Evolutionary conservation across 1,140 invertebrate species (phyloP).

Genomic region (Anagrus nilaparvatae): DNA sequence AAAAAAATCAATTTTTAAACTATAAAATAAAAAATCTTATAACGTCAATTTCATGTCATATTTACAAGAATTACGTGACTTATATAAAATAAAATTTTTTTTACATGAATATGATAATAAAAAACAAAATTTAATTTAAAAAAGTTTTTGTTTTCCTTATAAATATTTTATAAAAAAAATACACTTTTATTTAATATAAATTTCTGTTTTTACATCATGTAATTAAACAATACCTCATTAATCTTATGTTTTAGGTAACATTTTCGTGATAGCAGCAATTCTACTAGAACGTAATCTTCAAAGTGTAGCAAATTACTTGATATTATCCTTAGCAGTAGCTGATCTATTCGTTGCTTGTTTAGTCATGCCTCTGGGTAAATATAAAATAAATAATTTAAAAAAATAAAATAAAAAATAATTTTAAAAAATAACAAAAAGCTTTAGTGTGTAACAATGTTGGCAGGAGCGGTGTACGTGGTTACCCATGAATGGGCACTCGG

Average conservation of each 20-base stretch:
- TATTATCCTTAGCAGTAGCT: constrained; percentile 76
- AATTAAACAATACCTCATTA: constrained; percentile 3
- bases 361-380: constrained; percentile 69
- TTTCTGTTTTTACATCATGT: too few species aligned
- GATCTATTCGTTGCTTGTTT: constrained; percentile 77
- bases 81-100: too few species aligned
- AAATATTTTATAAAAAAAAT: too few species aligned
- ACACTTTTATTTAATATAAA: too few species aligned
- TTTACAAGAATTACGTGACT: too few species aligned
- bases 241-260: constrained; percentile 59
- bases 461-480: constrained; percentile 42
- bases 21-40: too few species aligned
- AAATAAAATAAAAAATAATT: constrained; percentile 1
- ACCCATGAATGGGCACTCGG: constrained; percentile 67
- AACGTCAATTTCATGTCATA: too few species aligned
- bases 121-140: too few species aligned
- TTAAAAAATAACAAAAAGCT: constrained; percentile 38
- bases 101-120: too few species aligned
- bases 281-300: constrained; percentile 79
- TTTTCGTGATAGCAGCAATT: constrained; percentile 92
- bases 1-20: too few species aligned
- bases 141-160: too few species aligned
- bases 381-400: constrained; percentile 4
- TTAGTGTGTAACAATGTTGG: constrained; percentile 33
- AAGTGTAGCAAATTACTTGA: constrained; percentile 78